Base-by-base conservation (phyloP, 2,888 invertebrate species). In the Trichogramma evanescens region DNA sequence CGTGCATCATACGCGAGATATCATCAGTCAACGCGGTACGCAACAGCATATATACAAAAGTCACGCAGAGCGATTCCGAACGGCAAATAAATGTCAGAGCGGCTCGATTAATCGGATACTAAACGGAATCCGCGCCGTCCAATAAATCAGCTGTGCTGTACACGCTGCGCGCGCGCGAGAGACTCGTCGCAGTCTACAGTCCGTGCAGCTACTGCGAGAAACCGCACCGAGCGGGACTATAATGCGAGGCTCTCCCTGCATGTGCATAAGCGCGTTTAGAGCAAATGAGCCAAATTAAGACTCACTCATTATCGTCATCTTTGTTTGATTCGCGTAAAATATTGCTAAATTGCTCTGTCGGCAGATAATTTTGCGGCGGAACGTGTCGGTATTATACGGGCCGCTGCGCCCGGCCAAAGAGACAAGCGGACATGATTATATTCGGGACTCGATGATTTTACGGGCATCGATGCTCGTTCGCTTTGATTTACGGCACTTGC, bases 381-480 rank as follows among this genome's bases (percentile, higher is more conserved):
- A 26, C 26, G 26, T 2, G 26, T 26, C 26, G 26, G 26, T 26
- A 26, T 26, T 26, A 26, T 26, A 26, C 26, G 26, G 26, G 26
- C 26, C 26, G 26, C 3, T 26, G 26, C 26, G 26, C 26, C 26
- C 26, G 26, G 26, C 26, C 26, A 26, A 26, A 26, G 26, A 42
- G 54, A 42, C 54, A 39, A 40, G 13, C 10, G 48, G 46, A 69
- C 69, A 71, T 68, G 67, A 71, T 70, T 42, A 26, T 10, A 8
- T 54, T 40, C 38, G 54, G 67, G 67, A 65, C 69, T 43, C 73
- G 74, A 74, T 72, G 73, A 74, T 71, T 74, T 74, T 74, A 74
- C 74, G 73, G 72, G 42, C 71, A 70, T 73, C 73, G 75, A 74
- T 74, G 72, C 74, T 73, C 72, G 72, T 74, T 73, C 68, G 64